Evolutionary conservation across 2,797 vertebrate species (phyloP).

Genomic region (Labeo calbasu): DNA sequence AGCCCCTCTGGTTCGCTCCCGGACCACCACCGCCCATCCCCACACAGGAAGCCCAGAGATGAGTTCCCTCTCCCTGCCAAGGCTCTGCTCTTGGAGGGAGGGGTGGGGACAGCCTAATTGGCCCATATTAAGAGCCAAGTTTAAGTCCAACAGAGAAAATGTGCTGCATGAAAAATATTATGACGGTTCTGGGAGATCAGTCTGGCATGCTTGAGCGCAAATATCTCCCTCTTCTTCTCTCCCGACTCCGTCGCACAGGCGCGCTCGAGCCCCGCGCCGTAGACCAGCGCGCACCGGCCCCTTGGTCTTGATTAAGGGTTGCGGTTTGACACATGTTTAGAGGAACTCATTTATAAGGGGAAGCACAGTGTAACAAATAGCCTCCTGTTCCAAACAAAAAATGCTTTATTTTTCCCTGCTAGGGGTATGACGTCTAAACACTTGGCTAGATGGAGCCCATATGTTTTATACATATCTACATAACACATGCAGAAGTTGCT

Average conservation of each 20-base stretch:
- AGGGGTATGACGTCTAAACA: constrained; percentile 42
- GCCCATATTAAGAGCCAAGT: constrained; percentile 57
- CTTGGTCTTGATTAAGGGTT: constrained; percentile 50
- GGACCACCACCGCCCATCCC: background rate
- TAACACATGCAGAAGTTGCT: constrained; percentile 39
- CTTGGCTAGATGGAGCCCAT: constrained; percentile 34
- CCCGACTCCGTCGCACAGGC: constrained; percentile 5
- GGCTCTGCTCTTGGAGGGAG: background rate
- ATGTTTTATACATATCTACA: constrained; percentile 53
- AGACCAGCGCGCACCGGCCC: constrained; percentile 31
- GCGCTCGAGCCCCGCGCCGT: background rate
- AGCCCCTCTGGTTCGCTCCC: background rate
- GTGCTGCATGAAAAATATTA: constrained; percentile 60
- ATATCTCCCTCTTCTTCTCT: constrained; percentile 4
- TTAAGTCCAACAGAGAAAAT: constrained; percentile 54
- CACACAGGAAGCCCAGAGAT: constrained; percentile 30
- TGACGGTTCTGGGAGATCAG: constrained; percentile 62
- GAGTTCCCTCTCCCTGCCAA: constrained; percentile 3
- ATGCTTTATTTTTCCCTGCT: constrained; percentile 59
- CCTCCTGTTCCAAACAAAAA: constrained; percentile 52
- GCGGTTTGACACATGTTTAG: constrained; percentile 56
- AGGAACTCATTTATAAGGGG: constrained; percentile 49
- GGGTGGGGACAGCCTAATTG: constrained; percentile 48
- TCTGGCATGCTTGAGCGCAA: constrained; percentile 36
- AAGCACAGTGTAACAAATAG: constrained; percentile 53